Base-by-base conservation (phyloP, 2,888 invertebrate genomes). In the Schizotus pectinicornis region DNA sequence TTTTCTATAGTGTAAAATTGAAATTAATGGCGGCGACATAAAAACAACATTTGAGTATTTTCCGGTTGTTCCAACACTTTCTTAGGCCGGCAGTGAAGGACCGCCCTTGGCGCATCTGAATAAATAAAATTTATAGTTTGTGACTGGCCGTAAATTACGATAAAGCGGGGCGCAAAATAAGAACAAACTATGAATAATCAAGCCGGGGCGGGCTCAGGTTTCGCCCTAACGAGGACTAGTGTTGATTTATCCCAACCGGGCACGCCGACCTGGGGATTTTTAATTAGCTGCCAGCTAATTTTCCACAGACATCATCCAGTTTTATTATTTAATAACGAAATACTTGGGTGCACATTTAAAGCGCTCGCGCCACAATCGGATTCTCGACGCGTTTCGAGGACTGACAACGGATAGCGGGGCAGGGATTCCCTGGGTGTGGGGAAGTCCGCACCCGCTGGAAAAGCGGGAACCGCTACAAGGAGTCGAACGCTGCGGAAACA, bases 201-300 rank as follows among this genome's bases (percentile, higher is more conserved):
- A 66, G 62, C 54, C 48, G 35, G 51, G 54, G 62, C 60, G 63
- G 60, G 43, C 42, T 34, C 41, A 33, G 14, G 9, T 42, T 50
- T 50, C 35, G 37, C 41, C 33, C 13, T 67, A 64, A 66, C 67
- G 64, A 67, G 67, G 61, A 66, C 61, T 66, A 64, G 64, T 67
- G 70, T 66, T 71, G 71, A 71, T 71, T 71, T 71, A 71, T 69
- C 64, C 63, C 55, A 43, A 59, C 52, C 52, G 56, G 57, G 52
- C 50, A 60, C 34, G 53, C 61, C 59, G 66, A 65, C 67, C 69
- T 67, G 67, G 69, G 69, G 67, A 70, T 72, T 73, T 73, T 73
- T 73, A 73, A 73, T 73, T 73, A 73, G 70, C 67, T 63, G 61
- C 37, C 59, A 66, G 69, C 69, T 72, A 72, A 71, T 73, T 72